These are phyloP conservation scores for Trichacis sp. DNA, from an alignment of 2,888 invertebrate species.

Conservation along the genomic window DNA sequence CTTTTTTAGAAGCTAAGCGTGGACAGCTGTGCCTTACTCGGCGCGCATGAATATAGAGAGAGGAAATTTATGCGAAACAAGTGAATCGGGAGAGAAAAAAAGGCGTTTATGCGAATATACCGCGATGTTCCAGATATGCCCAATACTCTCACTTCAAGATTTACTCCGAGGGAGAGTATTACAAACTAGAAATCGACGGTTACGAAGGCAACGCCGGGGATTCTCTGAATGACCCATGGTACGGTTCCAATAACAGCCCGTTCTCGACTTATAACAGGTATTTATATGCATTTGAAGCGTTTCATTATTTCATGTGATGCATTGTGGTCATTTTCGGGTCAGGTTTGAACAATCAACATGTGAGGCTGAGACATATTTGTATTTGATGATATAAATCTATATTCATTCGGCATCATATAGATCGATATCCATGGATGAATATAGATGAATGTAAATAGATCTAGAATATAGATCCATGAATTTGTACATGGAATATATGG, in stretches of 20 bases:
- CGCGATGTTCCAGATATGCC: conserved; percentile 79
- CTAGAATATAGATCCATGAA: too few relatives aligned
- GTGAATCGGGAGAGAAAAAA: conserved; percentile 2
- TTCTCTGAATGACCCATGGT: conserved; percentile 93
- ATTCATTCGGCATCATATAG: too few relatives aligned
- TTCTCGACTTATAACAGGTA: conserved; percentile 93
- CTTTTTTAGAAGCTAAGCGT: conserved; percentile 19
- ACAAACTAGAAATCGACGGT: conserved; percentile 91
- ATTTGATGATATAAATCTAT: too few relatives aligned
- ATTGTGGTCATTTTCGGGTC: too few relatives aligned
- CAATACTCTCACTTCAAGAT: conserved; percentile 94
- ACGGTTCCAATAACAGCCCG: conserved; percentile 92
- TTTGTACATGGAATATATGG: too few relatives aligned
- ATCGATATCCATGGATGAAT: too few relatives aligned
- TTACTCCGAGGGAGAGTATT: conserved; percentile 91
- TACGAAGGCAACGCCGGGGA: conserved; percentile 93
- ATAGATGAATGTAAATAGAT: too few relatives aligned
- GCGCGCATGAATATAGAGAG: too few relatives aligned
- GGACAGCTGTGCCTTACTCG: not conserved
- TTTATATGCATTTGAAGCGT: too few relatives aligned
- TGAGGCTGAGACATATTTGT: too few relatives aligned
- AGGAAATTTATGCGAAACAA: not conserved
- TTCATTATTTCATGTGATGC: too few relatives aligned
- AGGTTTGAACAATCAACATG: too few relatives aligned
- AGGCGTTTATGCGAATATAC: conserved; percentile 32